phyloP scores from a whole-genome alignment of 2,797 vertebrate species.

The Leptatherina wallacei region DNA sequence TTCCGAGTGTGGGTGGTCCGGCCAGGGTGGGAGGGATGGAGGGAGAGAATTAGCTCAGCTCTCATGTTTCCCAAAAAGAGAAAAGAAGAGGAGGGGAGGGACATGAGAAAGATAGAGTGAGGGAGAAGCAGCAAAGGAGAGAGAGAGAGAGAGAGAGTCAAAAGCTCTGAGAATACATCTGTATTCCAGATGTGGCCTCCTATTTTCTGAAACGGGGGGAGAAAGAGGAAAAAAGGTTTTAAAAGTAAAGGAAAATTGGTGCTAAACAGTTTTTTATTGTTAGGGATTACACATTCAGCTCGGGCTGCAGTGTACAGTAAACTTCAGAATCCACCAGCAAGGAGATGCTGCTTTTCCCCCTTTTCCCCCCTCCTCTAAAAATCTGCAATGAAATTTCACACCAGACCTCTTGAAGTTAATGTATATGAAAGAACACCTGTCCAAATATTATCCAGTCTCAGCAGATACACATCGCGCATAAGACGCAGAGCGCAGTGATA shows the following conservation, averaged over 20 bases:
- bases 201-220: constrained; percentile 75
- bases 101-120: constrained; percentile 66
- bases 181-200: constrained; percentile 86
- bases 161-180: constrained; percentile 82
- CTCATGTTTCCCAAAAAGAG: constrained; percentile 81
- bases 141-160: constrained; percentile 58
- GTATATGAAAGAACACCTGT: constrained; percentile 83
- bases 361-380: constrained; percentile 33
- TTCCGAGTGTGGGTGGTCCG: constrained; percentile 87
- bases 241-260: constrained; percentile 85
- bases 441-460: constrained; percentile 83
- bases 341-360: constrained; percentile 34
- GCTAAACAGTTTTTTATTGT: constrained; percentile 88
- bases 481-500: constrained; percentile 56
- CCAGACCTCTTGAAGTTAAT: constrained; percentile 61
- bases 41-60: constrained; percentile 76
- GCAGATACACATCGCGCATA: constrained; percentile 65
- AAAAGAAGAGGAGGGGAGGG: constrained; percentile 34
- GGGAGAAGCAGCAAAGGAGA: constrained; percentile 55
- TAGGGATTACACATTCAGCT: constrained; percentile 78
- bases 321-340: constrained; percentile 42
- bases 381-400: constrained; percentile 64
- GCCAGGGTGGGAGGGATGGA: constrained; percentile 59
- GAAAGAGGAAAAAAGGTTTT: constrained; percentile 56
- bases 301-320: constrained; percentile 52